phyloP scores from a whole-genome alignment of 2,797 vertebrate species.

The Lacerta agilis region DNA sequence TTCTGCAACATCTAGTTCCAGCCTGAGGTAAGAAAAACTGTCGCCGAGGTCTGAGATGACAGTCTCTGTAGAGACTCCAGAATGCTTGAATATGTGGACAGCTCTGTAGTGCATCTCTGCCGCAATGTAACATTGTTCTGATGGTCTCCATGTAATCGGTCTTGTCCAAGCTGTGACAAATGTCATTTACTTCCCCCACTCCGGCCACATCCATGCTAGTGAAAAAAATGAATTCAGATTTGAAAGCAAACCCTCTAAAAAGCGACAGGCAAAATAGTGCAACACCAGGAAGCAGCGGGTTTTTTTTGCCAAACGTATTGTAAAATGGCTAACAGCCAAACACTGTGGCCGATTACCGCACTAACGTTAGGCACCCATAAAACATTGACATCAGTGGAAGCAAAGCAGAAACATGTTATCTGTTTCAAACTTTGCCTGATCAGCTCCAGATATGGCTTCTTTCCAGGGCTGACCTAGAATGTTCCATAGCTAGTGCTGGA shows the following conservation, averaged over 20 bases:
- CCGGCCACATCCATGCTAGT: constrained; percentile 34
- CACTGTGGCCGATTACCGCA: constrained; percentile 40
- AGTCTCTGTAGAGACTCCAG: background rate
- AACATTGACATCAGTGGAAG: constrained; percentile 57
- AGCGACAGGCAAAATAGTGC: constrained; percentile 41
- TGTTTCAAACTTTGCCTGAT: constrained; percentile 37
- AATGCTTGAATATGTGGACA: background rate
- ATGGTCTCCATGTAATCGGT: background rate
- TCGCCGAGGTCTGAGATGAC: background rate
- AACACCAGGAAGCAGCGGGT: constrained; percentile 16
- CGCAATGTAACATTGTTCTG: background rate
- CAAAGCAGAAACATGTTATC: constrained; percentile 62
- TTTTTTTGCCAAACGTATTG: constrained; percentile 49
- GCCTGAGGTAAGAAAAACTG: background rate
- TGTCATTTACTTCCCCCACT: constrained; percentile 16
- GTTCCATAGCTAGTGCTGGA: constrained; percentile 45
- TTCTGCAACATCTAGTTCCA: background rate
- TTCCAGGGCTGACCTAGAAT: constrained; percentile 54
- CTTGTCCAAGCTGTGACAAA: constrained; percentile 2
- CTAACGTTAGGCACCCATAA: constrained; percentile 52
- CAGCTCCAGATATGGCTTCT: constrained; percentile 33
- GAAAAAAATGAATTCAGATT: constrained; percentile 59
- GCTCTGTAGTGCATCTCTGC: no score
- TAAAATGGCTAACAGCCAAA: constrained; percentile 50
- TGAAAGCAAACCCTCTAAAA: constrained; percentile 56